A percentile compares a stretch with the other conserved stretches of the same genome.
Evolutionary conservation across 2,888 invertebrate species (phyloP).

Genomic region (Drosophila prostipennis): DNA sequence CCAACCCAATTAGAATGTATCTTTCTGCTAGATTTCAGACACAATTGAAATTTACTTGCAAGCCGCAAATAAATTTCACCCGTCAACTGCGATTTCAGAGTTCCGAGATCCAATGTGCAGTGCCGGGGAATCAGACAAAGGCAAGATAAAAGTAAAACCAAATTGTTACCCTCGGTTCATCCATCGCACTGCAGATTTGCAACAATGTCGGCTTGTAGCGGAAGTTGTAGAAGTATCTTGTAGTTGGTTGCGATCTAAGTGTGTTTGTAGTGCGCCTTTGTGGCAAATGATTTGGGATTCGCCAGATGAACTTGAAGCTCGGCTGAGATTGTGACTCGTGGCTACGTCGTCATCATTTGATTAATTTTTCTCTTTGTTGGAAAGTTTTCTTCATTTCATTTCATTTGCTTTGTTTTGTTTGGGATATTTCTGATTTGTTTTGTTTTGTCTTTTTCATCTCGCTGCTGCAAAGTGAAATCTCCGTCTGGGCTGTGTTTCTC

Average conservation of each 20-base stretch:
- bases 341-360: conserved; percentile 69
- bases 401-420: conserved; percentile 32
- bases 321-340: conserved; percentile 51
- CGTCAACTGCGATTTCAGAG: conserved; percentile 5
- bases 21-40: conserved; percentile 3
- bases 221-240: conserved; percentile 67
- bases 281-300: conserved; percentile 29
- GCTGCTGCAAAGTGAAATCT: conserved; percentile 71
- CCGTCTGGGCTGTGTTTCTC: conserved; percentile 55
- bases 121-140: conserved; percentile 36
- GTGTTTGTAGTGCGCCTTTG: conserved; percentile 19
- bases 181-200: conserved; percentile 60
- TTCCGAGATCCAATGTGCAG: conserved; percentile 55
- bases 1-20: conserved; percentile 30
- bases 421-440: conserved; percentile 1
- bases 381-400: conserved; percentile 56
- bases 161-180: conserved; percentile 41
- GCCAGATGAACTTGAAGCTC: conserved; percentile 74
- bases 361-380: conserved; percentile 71
- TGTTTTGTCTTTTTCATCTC: conserved; percentile 13
- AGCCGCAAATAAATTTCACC: conserved; percentile 16
- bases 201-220: conserved; percentile 68
- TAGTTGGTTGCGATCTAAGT: conserved; percentile 36
- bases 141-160: conserved; percentile 47
- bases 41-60: conserved; percentile 35